These are phyloP conservation scores for Plebejus argus DNA, from an alignment of 2,888 invertebrate genomes.

Conservation along the genomic window DNA sequence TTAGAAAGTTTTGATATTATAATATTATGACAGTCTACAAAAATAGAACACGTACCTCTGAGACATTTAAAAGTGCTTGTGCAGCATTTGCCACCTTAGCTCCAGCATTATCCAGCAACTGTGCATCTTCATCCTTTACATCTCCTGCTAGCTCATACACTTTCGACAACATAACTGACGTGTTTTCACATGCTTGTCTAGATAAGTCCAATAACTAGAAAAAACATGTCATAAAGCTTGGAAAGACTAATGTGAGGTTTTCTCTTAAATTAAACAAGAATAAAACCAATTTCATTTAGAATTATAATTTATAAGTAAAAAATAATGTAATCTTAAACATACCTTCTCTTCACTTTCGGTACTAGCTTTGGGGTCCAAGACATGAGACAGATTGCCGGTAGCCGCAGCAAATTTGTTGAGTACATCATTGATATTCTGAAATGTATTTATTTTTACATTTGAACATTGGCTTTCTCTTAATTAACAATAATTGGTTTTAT, in stretches of 20 bases:
- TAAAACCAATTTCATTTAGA: not conserved
- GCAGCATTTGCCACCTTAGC: constrained; percentile 46
- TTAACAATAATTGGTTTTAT: not conserved
- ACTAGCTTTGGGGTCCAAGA: constrained; percentile 18
- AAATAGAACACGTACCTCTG: constrained; percentile 45
- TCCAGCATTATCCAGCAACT: constrained; percentile 42
- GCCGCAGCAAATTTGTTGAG: constrained; percentile 40
- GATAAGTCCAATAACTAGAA: constrained; percentile 43
- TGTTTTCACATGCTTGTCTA: constrained; percentile 40
- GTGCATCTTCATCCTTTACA: constrained; percentile 37
- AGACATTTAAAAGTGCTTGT: constrained; percentile 45
- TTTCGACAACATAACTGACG: constrained; percentile 43
- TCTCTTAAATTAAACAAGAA: not conserved
- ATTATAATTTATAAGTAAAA: not conserved
- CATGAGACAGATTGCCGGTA: constrained; percentile 8
- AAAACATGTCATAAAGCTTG: not conserved
- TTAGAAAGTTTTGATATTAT: too few species aligned
- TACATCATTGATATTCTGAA: constrained; percentile 43
- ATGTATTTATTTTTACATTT: not conserved
- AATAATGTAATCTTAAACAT: not conserved
- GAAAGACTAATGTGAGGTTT: not conserved
- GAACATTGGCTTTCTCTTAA: not conserved
- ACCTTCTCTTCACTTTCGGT: constrained; percentile 22
- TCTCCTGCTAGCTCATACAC: constrained; percentile 45
- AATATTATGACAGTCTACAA: too few species aligned